A percentile compares a stretch with the other conserved stretches of the same genome.
Evolutionary conservation across 2,797 vertebrate species (phyloP).

Genomic region (Phataginus tetradactyla): DNA sequence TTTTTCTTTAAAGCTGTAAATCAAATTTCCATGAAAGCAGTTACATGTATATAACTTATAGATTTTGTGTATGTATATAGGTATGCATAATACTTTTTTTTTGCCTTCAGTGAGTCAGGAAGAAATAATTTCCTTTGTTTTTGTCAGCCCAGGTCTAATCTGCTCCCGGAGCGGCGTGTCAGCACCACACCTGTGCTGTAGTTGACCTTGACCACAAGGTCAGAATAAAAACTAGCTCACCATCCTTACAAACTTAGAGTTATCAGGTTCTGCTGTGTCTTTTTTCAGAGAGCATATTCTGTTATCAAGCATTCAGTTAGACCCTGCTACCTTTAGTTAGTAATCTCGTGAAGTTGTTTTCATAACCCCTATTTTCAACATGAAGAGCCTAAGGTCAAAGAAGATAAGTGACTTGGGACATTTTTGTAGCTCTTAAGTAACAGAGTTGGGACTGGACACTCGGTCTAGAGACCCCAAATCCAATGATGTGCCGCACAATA

Average conservation of each 20-base stretch:
- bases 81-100: not conserved
- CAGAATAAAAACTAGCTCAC: not conserved
- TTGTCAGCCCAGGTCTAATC: conserved; percentile 46
- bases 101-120: conserved; percentile 63
- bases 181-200: conserved; percentile 42
- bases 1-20: conserved; percentile 79
- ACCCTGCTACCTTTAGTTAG: not conserved
- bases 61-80: not conserved
- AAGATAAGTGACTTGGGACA: not conserved
- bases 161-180: conserved; percentile 46
- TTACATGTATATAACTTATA: conserved; percentile 47
- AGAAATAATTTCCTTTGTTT: conserved; percentile 64
- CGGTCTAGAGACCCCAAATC: not conserved
- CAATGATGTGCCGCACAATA: not conserved
- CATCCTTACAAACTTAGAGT: conserved; percentile 19
- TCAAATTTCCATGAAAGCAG: conserved; percentile 75
- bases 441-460: not conserved
- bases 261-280: not conserved
- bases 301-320: not conserved
- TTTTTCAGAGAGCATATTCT: not conserved
- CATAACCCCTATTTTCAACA: not conserved
- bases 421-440: not conserved
- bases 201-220: conserved; percentile 47
- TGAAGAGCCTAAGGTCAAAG: not conserved
- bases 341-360: not conserved